A percentile compares a stretch with the other conserved stretches of the same genome.
Evolutionary conservation across 1,140 invertebrate species (phyloP).

Genomic region (Aporrectodea caliginosa): DNA sequence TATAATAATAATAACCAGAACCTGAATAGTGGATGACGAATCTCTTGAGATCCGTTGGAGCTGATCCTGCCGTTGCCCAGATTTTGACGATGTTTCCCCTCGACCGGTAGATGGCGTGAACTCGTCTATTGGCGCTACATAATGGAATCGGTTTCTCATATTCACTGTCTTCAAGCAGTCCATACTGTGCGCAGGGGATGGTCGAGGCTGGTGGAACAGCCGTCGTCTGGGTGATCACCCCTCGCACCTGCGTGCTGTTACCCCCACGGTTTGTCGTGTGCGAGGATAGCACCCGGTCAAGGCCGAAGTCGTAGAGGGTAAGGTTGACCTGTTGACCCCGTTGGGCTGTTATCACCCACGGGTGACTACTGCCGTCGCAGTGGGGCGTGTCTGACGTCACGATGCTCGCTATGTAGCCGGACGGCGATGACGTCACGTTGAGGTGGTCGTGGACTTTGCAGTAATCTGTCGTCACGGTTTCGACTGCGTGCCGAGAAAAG

Average conservation of each 20-base stretch:
- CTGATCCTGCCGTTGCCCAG: slow-evolving; percentile 12
- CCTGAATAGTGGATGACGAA: slow-evolving; percentile 14
- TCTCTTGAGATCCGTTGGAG: slow-evolving; percentile 20
- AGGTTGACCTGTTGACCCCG: slow-evolving; percentile 17
- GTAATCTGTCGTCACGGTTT: slow-evolving; percentile 10
- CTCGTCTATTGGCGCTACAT: not conserved
- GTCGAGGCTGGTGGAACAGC: not conserved
- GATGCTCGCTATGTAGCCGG: slow-evolving; percentile 21
- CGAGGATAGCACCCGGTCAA: not conserved
- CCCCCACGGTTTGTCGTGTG: too few species aligned
- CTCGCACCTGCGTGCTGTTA: too few species aligned
- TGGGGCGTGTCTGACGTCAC: slow-evolving; percentile 18
- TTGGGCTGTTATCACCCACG: slow-evolving; percentile 16
- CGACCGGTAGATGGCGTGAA: not conserved
- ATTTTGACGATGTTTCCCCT: slow-evolving; percentile 5
- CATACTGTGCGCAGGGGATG: not conserved
- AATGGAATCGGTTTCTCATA: not conserved
- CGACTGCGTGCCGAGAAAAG: not conserved
- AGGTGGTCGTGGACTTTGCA: slow-evolving; percentile 9
- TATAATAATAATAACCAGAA: too few species aligned
- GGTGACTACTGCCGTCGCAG: slow-evolving; percentile 18
- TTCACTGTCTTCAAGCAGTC: not conserved
- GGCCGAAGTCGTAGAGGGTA: slow-evolving; percentile 21
- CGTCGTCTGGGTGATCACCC: too few species aligned
- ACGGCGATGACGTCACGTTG: slow-evolving; percentile 3